These are phyloP conservation scores for Nerophis lumbriciformis DNA, from an alignment of 2,113 vertebrate genomes.

Conservation along the genomic window DNA sequence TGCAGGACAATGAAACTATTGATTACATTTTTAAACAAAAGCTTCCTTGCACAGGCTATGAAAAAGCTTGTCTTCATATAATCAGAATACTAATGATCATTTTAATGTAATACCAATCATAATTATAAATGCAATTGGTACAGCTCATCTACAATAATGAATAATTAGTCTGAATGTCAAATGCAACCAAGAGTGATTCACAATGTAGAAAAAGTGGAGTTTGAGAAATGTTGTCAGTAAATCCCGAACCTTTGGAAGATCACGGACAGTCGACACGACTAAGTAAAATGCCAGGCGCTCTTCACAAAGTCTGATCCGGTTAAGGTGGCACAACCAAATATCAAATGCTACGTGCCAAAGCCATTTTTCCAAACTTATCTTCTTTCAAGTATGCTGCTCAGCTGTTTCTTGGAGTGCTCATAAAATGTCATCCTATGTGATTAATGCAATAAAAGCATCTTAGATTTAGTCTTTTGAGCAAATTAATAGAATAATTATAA, in stretches of 20 bases:
- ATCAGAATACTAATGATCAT: too few species aligned
- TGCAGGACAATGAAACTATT: too few species aligned
- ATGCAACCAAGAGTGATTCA: slow-evolving; percentile 20
- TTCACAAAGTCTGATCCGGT: slow-evolving; percentile 30
- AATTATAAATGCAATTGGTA: background rate
- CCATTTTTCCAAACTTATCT: slow-evolving; percentile 5
- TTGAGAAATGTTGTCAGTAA: slow-evolving; percentile 13
- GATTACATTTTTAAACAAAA: too few species aligned
- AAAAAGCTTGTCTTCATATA: too few species aligned
- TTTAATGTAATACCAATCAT: too few species aligned
- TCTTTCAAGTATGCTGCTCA: too few species aligned
- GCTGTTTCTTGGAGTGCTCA: too few species aligned
- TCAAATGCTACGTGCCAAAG: slow-evolving; percentile 42
- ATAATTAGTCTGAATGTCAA: slow-evolving; percentile 45
- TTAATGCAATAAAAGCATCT: background rate
- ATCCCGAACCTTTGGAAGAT: slow-evolving; percentile 14
- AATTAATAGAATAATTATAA: slow-evolving; percentile 1
- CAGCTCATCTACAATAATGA: slow-evolving; percentile 24
- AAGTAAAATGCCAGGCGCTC: slow-evolving; percentile 44
- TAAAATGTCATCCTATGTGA: too few species aligned
- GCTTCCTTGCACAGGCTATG: too few species aligned
- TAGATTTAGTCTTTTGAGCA: slow-evolving; percentile 20
- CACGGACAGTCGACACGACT: slow-evolving; percentile 7
- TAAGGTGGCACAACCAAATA: slow-evolving; percentile 40
- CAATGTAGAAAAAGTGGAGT: background rate